Percentiles rank a stretch among this genome's conserved stretches.
Conservation (phyloP, 2,888 invertebrate species). For the Frankliniella fusca region DNA sequence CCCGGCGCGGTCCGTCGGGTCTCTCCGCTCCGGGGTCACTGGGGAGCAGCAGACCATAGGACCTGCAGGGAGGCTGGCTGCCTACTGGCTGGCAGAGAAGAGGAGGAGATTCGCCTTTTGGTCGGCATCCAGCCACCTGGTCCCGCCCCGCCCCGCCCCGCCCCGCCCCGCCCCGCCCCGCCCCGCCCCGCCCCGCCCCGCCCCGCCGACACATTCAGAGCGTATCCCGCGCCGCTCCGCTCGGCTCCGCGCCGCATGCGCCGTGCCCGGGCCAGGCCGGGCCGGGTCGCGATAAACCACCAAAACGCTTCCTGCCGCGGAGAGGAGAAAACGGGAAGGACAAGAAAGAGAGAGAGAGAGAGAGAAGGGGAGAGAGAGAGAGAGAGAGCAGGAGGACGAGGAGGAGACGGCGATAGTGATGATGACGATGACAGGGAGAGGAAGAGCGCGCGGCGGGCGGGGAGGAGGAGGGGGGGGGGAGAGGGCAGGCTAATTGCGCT, state of each 20-base stretch:
- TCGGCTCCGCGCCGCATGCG: background rate
- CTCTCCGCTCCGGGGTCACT: background rate
- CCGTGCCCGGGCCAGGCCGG: too few species aligned
- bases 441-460: background rate
- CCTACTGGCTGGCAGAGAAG: background rate
- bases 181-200: background rate
- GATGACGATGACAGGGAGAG: background rate
- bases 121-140: background rate
- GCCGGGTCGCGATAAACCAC: too few species aligned
- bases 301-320: background rate
- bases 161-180: background rate
- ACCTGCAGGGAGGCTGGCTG: background rate
- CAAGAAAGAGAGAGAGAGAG: background rate
- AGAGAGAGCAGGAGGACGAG: background rate
- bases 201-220: constrained; percentile 2
- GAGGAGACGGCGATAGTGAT: background rate
- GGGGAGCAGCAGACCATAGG: background rate
- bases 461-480: background rate
- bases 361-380: background rate
- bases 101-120: constrained; percentile 2
- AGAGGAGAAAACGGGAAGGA: background rate
- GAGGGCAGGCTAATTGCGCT: constrained; percentile 1
- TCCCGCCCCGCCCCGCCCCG: background rate
- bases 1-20: too few species aligned
- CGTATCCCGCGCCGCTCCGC: background rate